Percentiles rank a stretch among this genome's conserved stretches.
These are phyloP conservation scores for Endomychus coccineus DNA, from an alignment of 2,888 invertebrate species.

Conservation along the genomic window DNA sequence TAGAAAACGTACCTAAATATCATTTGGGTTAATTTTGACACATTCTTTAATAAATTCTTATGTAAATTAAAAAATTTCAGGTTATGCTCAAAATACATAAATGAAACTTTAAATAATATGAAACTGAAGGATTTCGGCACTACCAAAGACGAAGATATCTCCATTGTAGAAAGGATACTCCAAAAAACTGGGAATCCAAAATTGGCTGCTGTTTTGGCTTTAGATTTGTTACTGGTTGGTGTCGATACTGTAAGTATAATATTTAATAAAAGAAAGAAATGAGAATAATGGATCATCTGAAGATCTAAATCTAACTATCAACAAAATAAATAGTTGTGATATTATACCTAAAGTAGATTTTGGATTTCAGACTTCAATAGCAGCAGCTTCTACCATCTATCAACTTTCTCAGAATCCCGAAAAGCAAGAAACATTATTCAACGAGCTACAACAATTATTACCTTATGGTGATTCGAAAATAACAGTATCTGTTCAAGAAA, in stretches of 20 bases:
- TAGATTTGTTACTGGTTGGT: conserved; percentile 73
- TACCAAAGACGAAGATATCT: conserved; percentile 44
- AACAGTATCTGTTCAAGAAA: conserved; percentile 54
- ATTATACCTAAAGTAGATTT: not conserved
- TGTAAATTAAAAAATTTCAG: too few species aligned
- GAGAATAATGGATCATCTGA: too few species aligned
- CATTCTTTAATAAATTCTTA: too few species aligned
- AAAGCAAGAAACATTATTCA: conserved; percentile 56
- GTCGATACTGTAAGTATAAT: conserved; percentile 65
- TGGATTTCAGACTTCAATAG: conserved; percentile 61
- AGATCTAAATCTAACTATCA: too few species aligned
- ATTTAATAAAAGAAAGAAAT: not conserved
- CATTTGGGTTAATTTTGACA: too few species aligned
- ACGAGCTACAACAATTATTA: conserved; percentile 54
- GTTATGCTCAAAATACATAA: conserved; percentile 52
- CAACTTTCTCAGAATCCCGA: conserved; percentile 64
- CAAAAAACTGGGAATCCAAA: conserved; percentile 51
- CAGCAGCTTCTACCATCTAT: conserved; percentile 66
- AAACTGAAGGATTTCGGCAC: conserved; percentile 34
- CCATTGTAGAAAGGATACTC: conserved; percentile 52
- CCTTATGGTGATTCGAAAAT: conserved; percentile 50
- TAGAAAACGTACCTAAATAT: too few species aligned
- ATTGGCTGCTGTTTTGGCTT: conserved; percentile 62
- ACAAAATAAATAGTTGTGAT: not conserved
- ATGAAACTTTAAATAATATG: conserved; percentile 47